A percentile compares a stretch with the other conserved stretches of the same genome.
phyloP scores from a whole-genome alignment of 2,113 vertebrate species.

The Silurus glanis region DNA sequence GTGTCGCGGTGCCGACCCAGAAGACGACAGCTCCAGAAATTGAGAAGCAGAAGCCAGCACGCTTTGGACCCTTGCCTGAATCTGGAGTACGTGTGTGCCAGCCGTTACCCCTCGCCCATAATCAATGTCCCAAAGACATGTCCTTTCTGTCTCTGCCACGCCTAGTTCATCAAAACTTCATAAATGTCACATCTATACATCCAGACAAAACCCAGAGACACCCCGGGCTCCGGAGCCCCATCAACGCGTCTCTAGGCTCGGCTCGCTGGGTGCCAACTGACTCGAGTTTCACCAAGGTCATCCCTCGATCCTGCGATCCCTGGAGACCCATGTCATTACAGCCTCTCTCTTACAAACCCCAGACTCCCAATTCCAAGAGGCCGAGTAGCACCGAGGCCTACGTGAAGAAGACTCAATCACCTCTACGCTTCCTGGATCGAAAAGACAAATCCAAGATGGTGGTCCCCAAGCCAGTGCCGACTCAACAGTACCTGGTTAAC shows the following conservation, averaged over 20 bases:
- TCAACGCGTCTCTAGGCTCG: conserved; percentile 27
- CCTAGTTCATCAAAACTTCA: conserved; percentile 50
- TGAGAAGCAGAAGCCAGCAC: conserved; percentile 38
- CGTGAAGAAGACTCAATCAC: conserved; percentile 54
- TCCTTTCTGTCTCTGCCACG: conserved; percentile 28
- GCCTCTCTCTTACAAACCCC: conserved; percentile 55
- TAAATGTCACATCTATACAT: conserved; percentile 36
- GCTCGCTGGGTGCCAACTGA: conserved; percentile 57
- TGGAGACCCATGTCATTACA: conserved; percentile 63
- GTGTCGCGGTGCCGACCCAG: conserved; percentile 39
- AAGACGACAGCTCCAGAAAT: conserved; percentile 43
- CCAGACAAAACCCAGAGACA: conserved; percentile 53
- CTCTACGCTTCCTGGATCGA: conserved; percentile 61
- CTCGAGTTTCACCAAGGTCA: conserved; percentile 73
- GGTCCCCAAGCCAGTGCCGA: conserved; percentile 58
- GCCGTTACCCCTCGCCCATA: conserved; percentile 46
- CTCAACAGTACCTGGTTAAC: conserved; percentile 62
- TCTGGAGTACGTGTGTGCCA: conserved; percentile 48
- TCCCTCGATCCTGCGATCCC: conserved; percentile 63
- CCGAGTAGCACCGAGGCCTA: conserved; percentile 48
- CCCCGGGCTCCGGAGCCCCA: conserved; percentile 34
- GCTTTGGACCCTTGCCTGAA: conserved; percentile 22
- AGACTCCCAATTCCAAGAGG: conserved; percentile 48
- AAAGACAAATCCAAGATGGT: conserved; percentile 67
- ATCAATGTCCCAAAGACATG: conserved; percentile 51